Evolutionary conservation across 1,140 invertebrate species (phyloP), one percentile per base, ranked within the genome.

Genomic region (Drosophila sturtevanti): DNA sequence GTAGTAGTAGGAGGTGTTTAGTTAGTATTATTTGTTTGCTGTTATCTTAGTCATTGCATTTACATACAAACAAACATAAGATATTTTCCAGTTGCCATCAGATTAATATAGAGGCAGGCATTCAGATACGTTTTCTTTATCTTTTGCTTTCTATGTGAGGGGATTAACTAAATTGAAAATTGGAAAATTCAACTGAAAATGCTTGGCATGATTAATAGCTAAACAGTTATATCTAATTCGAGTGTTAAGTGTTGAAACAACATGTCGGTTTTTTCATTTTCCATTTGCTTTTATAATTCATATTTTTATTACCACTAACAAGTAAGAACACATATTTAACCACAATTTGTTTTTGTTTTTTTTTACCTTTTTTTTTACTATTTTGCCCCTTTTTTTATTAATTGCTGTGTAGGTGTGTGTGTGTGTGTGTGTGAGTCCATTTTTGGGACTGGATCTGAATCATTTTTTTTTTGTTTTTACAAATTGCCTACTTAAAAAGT

Each of bases 291-390:
- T 70, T 72, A 68, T 67, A 70, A 89, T 85, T 21, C n/a, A 18
- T 48, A 75, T 62, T 89, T 89, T 89, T 68, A 79, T 81, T 85
- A 81, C 74, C 82, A 90, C 84, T 90, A 90, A 81, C 85, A 82
- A 86, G 89, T 86, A 86, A 91, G 89, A 91, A 91, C 89, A 91
- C 89, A 91, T 91, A 91, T 84, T 90, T 91, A 90, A 86, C 81
- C 87, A 90, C 87, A 87, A 77, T 89, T 87, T 77, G 75, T 84
- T 77, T 81, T 87, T 82, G 34, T 69, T 72, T 72, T 82, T 67
- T 54, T 72, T 79, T 77, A 48, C 41, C 16, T 21, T 48, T 63
- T 79, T 52, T 41, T 38, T 18, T 54, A 61, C 48, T 56, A 31
- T 44, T 67, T 72, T 67, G 48, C 38, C 54, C 34, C 67, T 35